Evolutionary conservation across 2,797 vertebrate genomes (phyloP), one percentile per base, ranked within the genome.

Genomic region (Muscicapa comitata): DNA sequence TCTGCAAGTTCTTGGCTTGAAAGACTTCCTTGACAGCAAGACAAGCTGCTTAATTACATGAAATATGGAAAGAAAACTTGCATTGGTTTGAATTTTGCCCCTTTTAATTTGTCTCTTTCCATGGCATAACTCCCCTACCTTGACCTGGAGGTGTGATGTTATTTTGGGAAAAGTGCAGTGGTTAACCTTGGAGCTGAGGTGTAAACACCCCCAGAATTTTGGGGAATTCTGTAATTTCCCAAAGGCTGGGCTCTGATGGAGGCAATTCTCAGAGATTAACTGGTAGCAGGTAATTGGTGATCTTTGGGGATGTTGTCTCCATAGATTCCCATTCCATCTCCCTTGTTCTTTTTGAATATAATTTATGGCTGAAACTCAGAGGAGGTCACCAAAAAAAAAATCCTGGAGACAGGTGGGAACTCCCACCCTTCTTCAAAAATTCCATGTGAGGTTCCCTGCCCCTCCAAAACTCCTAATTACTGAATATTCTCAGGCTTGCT

Each of bases 241-340:
- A 15, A 2, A 92, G 92, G 88, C 66, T 78, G 88, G 59, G 57
- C 17, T 72, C 50, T 75, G 77, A 21, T 81, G 80, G 62, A 93
- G 74, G 35, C 77, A 94, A 75, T 81, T 92, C 86, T 92, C 83
- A 33, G 33, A 13, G 25, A 92, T 75, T 28, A 47, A 51, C 82
- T 84, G 62, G 7, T 16, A 63, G 3, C 76, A 83, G 92, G 83
- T 93, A 86, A 90, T 48, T 94, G 90, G 58, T 80, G 70, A 73
- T 86, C 88, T 96, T 94, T 6, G 71, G 94, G 92, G 92, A 88
- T 1, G 10, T 58, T 37, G 66, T 95, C 94, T 95, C 95, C 28
- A 2, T 13, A 62, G 88, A 87, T 90, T 93, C 70, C 73, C n/a
- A 2, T 43, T 84, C 66, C 57, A n/a, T 15, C 53, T 86, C 88